Percentiles rank a stretch among this genome's conserved stretches.
phyloP scores from a whole-genome alignment of 2,888 invertebrate genomes.

The Eilema depressum region DNA sequence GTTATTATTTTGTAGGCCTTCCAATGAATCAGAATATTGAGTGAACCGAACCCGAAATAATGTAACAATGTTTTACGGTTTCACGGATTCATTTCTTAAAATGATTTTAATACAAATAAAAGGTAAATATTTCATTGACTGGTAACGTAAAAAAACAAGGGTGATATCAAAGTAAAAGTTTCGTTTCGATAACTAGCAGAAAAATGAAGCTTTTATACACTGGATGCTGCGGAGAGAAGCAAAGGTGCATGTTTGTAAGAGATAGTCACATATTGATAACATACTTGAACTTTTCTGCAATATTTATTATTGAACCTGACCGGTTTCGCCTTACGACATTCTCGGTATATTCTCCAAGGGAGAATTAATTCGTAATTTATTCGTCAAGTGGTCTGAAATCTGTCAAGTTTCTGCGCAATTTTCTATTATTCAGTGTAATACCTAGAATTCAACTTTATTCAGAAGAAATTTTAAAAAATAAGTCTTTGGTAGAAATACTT shows the following conservation, averaged over 20 bases:
- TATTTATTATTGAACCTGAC: too few relatives aligned
- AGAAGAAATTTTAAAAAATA: too few relatives aligned
- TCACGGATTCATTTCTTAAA: not conserved
- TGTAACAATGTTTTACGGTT: not conserved
- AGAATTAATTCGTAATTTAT: too few relatives aligned
- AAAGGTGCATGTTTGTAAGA: not conserved
- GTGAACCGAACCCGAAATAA: not conserved
- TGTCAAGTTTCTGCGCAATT: too few relatives aligned
- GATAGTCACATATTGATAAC: too few relatives aligned
- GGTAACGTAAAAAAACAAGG: not conserved
- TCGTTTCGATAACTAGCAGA: not conserved
- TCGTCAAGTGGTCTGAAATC: too few relatives aligned
- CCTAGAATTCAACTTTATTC: too few relatives aligned
- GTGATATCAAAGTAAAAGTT: not conserved
- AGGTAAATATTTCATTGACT: not conserved
- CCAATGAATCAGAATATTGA: conserved; percentile 3
- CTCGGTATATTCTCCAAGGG: too few relatives aligned
- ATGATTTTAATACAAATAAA: not conserved
- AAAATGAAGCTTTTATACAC: not conserved
- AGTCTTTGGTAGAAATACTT: too few relatives aligned
- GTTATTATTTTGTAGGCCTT: conserved; percentile 9
- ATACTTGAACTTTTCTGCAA: too few relatives aligned
- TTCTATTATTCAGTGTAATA: too few relatives aligned
- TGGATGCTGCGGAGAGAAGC: not conserved
- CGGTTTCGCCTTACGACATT: too few relatives aligned